Evolutionary conservation across 1,140 invertebrate species (phyloP), one percentile per base, ranked within the genome.

Genomic region (Hypsibius dujardini): DNA sequence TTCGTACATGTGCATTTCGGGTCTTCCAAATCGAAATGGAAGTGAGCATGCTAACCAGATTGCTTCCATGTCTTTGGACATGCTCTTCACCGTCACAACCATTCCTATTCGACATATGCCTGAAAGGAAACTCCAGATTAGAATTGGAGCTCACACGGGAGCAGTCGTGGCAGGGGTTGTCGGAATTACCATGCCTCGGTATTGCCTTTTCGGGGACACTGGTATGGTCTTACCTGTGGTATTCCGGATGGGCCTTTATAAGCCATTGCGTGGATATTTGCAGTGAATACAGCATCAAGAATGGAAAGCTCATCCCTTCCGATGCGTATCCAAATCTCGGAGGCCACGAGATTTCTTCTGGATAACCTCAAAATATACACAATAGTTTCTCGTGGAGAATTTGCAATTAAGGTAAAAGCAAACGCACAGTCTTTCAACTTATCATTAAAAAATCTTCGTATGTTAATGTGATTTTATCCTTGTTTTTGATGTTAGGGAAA

Each of bases 171-270:
- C 75, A 1, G 75, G 76, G 42, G 74, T 76, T 2, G 76, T 76
- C 28, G 75, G 75, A 46, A 70, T 75, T n/a, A 74, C 75, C 42
- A 76, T 76, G 75, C 75, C 75, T 1, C 59, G 75, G 56, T 76
- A 76, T 70, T 76, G 75, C 59, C 71, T 76, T 15, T 76, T 76
- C 70, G 75, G 75, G n/a, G 59, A 71, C 50, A 74, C 71, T 15
- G 73, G 50, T 56, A 56, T 56, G 50, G 7, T 7, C 7, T 56
- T 56, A 59, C 15, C 15, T 47, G 45, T 56, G 42, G 7, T 60
- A 69, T 69, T 46, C 7, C 28, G 28, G 28, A 28, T 28, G 28
- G 28, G 28, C 28, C 28, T 28, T 60, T 69, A 46, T 12, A 7
- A 60, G 7, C 67, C 7, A 12, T 56, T 56, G 42, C 28, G 7